These are phyloP conservation scores for Pluvianellus socialis DNA, from an alignment of 2,113 vertebrate genomes.

Conservation along the genomic window DNA sequence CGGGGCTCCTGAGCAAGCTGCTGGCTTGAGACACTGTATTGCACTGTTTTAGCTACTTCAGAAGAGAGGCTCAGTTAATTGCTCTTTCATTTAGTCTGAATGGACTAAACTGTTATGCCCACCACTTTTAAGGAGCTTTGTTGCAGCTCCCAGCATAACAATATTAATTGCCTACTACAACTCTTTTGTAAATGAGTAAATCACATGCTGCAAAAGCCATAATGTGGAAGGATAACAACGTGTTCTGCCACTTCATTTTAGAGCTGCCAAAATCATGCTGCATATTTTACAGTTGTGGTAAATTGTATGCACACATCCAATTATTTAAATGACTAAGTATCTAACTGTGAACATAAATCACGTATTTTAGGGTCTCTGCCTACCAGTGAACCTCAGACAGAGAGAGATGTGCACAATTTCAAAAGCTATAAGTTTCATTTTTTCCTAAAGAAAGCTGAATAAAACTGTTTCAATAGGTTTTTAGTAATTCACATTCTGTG, in stretches of 20 bases:
- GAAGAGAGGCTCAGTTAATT: neutral
- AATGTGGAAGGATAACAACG: neutral
- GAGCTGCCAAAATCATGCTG: neutral
- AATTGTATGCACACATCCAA: neutral
- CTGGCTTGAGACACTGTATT: neutral
- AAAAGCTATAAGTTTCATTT: neutral
- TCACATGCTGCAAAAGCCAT: neutral
- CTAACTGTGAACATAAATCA: neutral
- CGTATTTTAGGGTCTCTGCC: neutral
- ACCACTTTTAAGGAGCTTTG: neutral
- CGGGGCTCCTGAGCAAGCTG: neutral
- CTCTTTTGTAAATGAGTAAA: neutral
- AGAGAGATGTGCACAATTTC: neutral
- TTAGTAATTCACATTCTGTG: neutral
- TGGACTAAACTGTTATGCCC: neutral
- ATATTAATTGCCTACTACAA: neutral
- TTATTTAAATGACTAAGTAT: neutral
- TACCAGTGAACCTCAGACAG: neutral
- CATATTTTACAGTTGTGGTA: neutral
- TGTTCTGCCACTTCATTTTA: neutral
- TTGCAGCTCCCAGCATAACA: neutral
- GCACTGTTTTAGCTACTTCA: neutral
- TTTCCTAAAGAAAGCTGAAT: neutral
- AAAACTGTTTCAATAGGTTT: neutral
- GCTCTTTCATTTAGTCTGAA: neutral